Evolutionary conservation across 2,888 invertebrate species (phyloP).

Genomic region (Plusia festucae): DNA sequence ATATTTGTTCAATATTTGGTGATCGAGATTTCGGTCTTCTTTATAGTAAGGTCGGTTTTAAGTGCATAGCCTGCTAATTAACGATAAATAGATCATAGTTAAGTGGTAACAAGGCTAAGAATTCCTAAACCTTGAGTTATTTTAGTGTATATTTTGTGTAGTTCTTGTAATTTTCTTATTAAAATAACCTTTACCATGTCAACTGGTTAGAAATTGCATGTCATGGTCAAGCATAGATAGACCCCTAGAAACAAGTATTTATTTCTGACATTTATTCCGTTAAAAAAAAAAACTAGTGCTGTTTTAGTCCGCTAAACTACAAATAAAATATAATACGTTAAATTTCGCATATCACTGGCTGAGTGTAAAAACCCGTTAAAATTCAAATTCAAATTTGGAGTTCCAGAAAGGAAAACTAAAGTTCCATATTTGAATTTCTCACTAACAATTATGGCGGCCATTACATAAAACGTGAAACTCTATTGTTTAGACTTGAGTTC

Average conservation of each 20-base stretch:
- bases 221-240: neutral
- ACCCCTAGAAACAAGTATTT: neutral
- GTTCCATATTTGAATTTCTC: neutral
- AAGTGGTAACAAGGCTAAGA: slow-evolving; percentile 25
- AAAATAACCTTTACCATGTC: neutral
- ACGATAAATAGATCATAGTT: slow-evolving; percentile 30
- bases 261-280: neutral
- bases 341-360: too few relatives aligned
- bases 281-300: neutral
- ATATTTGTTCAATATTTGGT: slow-evolving; percentile 58
- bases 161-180: neutral
- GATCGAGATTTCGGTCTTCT: slow-evolving; percentile 22
- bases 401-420: neutral
- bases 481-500: slow-evolving; percentile 9
- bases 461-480: slow-evolving; percentile 2
- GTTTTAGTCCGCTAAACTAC: too few relatives aligned
- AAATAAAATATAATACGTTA: too few relatives aligned
- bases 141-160: neutral
- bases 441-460: neutral
- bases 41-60: slow-evolving; percentile 35
- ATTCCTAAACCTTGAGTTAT: slow-evolving; percentile 6
- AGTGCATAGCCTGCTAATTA: slow-evolving; percentile 28
- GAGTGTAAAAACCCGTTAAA: neutral
- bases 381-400: neutral
- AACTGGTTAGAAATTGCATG: neutral